Evolutionary conservation across 2,888 invertebrate genomes (phyloP), one percentile per base, ranked within the genome.

Genomic region (Oscheius myriophilus): DNA sequence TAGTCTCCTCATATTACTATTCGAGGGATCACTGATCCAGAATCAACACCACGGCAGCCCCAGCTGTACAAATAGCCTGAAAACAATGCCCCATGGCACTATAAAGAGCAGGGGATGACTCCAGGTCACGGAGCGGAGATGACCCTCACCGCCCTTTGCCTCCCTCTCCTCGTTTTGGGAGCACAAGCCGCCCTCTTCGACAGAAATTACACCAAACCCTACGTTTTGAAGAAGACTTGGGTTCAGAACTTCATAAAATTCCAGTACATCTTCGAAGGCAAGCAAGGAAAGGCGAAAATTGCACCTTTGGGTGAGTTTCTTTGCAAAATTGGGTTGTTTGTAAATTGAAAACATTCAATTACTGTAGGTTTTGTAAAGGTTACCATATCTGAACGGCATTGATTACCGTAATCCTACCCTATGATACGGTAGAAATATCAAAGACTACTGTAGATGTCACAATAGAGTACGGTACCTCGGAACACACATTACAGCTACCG

Each of bases 211-310:
- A 69, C 76, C 18, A 72, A 73, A 59, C 77, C 77, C 7, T 80
- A 76, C 53, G 73, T 74, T 14, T 46, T 80, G 45, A 75, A 76
- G 63, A 75, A 75, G 69, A 71, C 70, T 12, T 78, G 76, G 76
- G 80, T 80, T 25, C 71, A 76, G 65, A 80, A 80, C 59, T 80
- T 80, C 58, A 75, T 80, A 71, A 75, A 77, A 54, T 78, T 79
- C 45, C 70, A 76, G 61, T 75, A 73, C 49, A 69, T 73, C 49
- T 76, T 73, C 23, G 78, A 76, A 59, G 75, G 75, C n/a, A 75
- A 76, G 39, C 57, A 65, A 18, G 64, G 70, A n/a, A 78, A 73
- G 51, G 69, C 74, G 7, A 75, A 75, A 49, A 75, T 78, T 52
- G 72, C 70, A 12, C 78, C 78, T 11, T 23, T 78, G 7, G 77